phyloP scores from a whole-genome alignment of 2,888 invertebrate genomes.

The Eurois occulta region DNA sequence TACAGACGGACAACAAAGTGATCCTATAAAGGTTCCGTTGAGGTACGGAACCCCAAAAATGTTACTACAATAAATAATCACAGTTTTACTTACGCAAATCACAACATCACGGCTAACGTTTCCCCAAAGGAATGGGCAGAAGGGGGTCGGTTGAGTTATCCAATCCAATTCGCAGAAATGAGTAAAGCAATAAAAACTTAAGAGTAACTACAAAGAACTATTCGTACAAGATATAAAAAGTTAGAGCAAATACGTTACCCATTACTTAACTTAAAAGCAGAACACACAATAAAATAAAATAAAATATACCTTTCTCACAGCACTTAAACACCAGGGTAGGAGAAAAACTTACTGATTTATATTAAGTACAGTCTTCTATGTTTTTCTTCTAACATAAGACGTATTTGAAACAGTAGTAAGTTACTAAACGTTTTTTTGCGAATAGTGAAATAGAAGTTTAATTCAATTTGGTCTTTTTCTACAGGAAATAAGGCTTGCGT shows the following conservation, averaged over 20 bases:
- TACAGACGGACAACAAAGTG: no score
- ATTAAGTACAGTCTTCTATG: not conserved
- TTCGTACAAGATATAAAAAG: not conserved
- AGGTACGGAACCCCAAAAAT: no score
- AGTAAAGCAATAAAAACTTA: not conserved
- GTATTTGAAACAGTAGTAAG: not conserved
- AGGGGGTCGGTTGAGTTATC: not conserved
- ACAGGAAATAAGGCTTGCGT: no score
- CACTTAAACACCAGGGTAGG: slow-evolving; percentile 10
- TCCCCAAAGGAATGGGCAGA: not conserved
- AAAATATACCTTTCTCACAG: slow-evolving; percentile 8
- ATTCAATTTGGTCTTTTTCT: not conserved
- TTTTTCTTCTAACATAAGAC: not conserved
- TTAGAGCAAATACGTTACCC: not conserved
- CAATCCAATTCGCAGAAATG: not conserved
- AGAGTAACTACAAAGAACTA: not conserved
- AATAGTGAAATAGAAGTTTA: not conserved
- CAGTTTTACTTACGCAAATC: no score
- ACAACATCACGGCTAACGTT: not conserved
- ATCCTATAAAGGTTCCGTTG: no score
- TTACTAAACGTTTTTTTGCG: not conserved
- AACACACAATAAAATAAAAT: slow-evolving; percentile 24
- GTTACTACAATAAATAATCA: not conserved
- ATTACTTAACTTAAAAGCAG: slow-evolving; percentile 15
- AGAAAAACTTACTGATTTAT: slow-evolving; percentile 16